Base-by-base conservation (phyloP, 2,888 invertebrate species). In the Sinodicranocentrus sp. region DNA sequence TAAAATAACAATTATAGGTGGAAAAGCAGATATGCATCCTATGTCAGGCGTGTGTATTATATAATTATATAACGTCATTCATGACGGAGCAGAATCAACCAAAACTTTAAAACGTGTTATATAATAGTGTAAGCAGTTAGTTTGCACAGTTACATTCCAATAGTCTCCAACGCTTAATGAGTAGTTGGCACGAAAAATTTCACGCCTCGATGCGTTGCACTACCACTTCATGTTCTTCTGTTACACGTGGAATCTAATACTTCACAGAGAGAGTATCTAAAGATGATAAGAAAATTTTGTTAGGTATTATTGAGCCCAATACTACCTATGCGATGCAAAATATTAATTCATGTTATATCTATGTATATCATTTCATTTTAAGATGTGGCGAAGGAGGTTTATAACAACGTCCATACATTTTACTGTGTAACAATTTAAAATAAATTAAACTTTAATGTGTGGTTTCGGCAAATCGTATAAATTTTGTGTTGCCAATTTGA, bases 181-280 rank as follows among this genome's bases (percentile, higher is more conserved):
- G 21, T 25, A 39, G 44, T 52, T 76, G 82, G 76, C 82, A 82
- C 71, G 70, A 70, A 59, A 75, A 71, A 44, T 59, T 82, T 82
- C 61, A 82, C 75, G 72, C 82, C 28, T 75, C 43, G 75, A 19
- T 75, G 75, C 39, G 13, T 17, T 61, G 68, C 68, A 67, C 75
- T 75, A 59, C n/a, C n/a, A n/a, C n/a, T n/a, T n/a, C 33, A 33
- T 68, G 67, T 61, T 39, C 23, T 54, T 48, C 26, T 17, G 44
- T 44, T 75, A 28, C 39, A 67, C 25, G 44, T 25, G 68, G 68
- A 68, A 68, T 68, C 48, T 23, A 23, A 48, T n/a, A n/a, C n/a
- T n/a, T n/a, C n/a, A n/a, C n/a, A n/a, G n/a, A n/a, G n/a, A n/a
- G n/a, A n/a, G n/a, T n/a, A n/a, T n/a, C n/a, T n/a, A n/a, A n/a